Evolutionary conservation across 2,888 invertebrate genomes (phyloP).

Genomic region (Cosmopolites sordidus): DNA sequence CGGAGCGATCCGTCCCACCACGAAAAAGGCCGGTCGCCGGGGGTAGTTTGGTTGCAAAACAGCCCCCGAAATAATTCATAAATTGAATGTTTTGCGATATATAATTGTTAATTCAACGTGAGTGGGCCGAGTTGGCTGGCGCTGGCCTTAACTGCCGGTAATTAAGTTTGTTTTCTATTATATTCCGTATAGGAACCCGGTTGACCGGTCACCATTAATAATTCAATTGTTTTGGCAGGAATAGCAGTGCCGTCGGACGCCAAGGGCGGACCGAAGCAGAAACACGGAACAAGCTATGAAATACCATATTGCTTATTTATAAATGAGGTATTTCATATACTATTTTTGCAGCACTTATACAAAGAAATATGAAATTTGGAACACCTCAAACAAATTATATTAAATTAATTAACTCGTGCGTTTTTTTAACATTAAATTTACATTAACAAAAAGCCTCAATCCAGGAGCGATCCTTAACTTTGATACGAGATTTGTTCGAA

Average conservation of each 20-base stretch:
- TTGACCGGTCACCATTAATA: conserved; percentile 29
- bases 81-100: conserved; percentile 48
- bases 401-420: no score
- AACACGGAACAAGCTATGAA: not conserved
- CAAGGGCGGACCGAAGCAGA: conserved; percentile 5
- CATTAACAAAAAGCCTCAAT: no score
- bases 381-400: no score
- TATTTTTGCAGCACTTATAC: no score
- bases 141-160: conserved; percentile 48
- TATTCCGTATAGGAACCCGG: conserved; percentile 44
- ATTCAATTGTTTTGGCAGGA: conserved; percentile 24
- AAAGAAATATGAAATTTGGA: no score
- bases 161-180: conserved; percentile 52
- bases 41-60: conserved; percentile 9
- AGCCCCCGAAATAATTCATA: conserved; percentile 45
- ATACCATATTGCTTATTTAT: no score
- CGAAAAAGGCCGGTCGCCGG: not conserved
- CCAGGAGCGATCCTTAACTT: no score
- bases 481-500: no score
- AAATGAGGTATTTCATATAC: no score
- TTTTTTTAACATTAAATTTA: no score
- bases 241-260: conserved; percentile 5
- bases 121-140: conserved; percentile 42
- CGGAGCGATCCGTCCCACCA: no score
- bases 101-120: conserved; percentile 49